A percentile compares a stretch with the other conserved stretches of the same genome.
These are phyloP conservation scores for Anthophora plumipes DNA, from an alignment of 2,888 invertebrate genomes.

Conservation along the genomic window DNA sequence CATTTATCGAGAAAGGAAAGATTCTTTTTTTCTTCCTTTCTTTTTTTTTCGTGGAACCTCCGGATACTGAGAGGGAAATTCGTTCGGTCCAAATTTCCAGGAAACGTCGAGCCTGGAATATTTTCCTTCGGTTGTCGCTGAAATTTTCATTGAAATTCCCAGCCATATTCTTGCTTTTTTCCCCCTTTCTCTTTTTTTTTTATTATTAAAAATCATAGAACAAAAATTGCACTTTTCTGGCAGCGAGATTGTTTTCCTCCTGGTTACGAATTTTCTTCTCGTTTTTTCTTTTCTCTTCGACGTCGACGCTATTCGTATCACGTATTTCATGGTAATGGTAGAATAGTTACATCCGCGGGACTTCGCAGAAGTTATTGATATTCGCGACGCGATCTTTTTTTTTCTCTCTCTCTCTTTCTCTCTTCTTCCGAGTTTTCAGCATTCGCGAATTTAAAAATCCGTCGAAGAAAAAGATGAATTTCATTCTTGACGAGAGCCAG, in stretches of 20 bases:
- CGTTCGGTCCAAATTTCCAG: background rate
- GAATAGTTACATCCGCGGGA: constrained; percentile 1
- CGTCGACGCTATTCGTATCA: constrained; percentile 6
- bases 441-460: background rate
- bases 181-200: too few relatives aligned
- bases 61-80: background rate
- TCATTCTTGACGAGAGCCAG: background rate
- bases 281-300: background rate
- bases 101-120: background rate
- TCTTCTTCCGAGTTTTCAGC: too few relatives aligned
- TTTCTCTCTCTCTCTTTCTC: too few relatives aligned
- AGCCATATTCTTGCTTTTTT: background rate
- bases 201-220: background rate
- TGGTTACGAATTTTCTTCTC: too few relatives aligned
- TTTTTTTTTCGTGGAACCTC: background rate
- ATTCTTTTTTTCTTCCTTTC: constrained; percentile 4
- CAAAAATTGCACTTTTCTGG: too few relatives aligned
- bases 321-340: constrained; percentile 1
- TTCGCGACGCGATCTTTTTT: constrained; percentile 11
- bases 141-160: background rate
- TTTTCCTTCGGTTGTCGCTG: background rate
- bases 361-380: constrained; percentile 16
- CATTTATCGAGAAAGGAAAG: background rate
- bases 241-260: too few relatives aligned
- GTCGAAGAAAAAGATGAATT: background rate